Percentiles rank a stretch among this genome's conserved stretches.
phyloP scores from a whole-genome alignment of 2,113 vertebrate species.

The Oenanthe oenanthe region DNA sequence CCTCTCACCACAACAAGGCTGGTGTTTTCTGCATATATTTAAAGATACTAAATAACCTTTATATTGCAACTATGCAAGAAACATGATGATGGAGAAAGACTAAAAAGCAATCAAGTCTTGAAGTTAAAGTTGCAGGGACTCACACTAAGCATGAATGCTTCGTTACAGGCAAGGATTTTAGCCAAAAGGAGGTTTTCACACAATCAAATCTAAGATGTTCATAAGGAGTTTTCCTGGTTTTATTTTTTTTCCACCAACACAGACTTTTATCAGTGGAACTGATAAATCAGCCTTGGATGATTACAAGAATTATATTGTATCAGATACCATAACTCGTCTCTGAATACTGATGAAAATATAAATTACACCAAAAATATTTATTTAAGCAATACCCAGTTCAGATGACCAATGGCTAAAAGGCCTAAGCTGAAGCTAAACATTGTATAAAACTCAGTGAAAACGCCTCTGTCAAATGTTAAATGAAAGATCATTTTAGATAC shows the following conservation, averaged over 20 bases:
- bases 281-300: not conserved
- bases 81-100: not conserved
- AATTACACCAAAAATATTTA: not conserved
- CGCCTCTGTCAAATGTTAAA: not conserved
- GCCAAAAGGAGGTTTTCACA: not conserved
- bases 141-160: not conserved
- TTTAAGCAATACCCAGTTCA: not conserved
- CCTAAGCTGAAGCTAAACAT: not conserved
- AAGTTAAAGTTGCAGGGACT: not conserved
- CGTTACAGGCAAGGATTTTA: not conserved
- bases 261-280: not conserved
- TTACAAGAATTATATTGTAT: not conserved
- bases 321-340: not conserved
- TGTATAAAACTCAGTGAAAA: not conserved
- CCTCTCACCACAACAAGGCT: not conserved
- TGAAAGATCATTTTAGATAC: not conserved
- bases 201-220: not conserved
- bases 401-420: not conserved
- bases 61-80: not conserved
- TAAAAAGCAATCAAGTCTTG: not conserved
- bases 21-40: not conserved
- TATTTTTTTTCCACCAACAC: not conserved
- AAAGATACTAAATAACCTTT: not conserved
- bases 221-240: not conserved
- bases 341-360: not conserved